Percentiles rank a stretch among this genome's conserved stretches.
Conservation (phyloP, 2,113 vertebrate species). For the Helogale parvula region DNA sequence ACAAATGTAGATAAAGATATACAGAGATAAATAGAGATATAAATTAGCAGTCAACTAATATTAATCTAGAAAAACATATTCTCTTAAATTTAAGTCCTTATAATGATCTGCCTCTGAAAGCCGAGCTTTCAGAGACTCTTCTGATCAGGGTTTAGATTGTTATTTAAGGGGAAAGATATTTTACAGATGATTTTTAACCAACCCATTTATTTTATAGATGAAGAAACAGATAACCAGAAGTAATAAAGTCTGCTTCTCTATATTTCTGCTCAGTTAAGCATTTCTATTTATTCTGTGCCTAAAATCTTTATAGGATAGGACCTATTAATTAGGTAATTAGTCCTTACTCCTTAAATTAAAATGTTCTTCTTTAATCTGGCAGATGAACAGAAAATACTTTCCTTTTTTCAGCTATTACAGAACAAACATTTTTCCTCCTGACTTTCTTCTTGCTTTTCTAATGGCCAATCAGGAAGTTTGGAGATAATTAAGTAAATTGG, state of each 20-base stretch:
- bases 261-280: slow-evolving; percentile 50
- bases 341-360: slow-evolving; percentile 37
- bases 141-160: not conserved
- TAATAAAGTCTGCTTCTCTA: not conserved
- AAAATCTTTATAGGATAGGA: slow-evolving; percentile 6
- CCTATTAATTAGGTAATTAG: slow-evolving; percentile 44
- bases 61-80: not conserved
- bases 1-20: not conserved
- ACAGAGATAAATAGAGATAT: not conserved
- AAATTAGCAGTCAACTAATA: not conserved
- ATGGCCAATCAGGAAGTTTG: not conserved
- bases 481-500: not conserved
- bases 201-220: not conserved
- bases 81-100: not conserved
- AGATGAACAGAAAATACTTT: slow-evolving; percentile 47
- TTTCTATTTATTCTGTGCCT: slow-evolving; percentile 42
- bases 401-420: not conserved
- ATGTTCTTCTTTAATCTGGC: not conserved
- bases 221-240: not conserved
- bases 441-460: slow-evolving; percentile 16
- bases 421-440: not conserved
- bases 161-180: not conserved
- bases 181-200: not conserved
- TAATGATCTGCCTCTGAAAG: not conserved
- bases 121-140: not conserved